Conservation (phyloP, 2,888 invertebrate species). For the Reticulitermes lucifugus region DNA sequence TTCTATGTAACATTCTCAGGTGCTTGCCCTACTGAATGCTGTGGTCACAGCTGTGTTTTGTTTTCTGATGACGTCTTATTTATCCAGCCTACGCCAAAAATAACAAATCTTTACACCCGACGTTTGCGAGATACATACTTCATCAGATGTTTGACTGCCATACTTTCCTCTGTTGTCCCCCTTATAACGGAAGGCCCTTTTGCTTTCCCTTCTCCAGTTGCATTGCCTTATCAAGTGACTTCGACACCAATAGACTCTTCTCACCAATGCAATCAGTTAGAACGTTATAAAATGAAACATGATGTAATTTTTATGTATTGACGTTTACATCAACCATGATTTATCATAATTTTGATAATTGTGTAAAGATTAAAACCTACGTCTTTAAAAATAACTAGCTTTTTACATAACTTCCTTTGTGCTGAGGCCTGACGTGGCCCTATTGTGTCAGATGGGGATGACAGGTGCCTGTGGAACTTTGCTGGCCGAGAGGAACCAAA, state of each 20-base stretch:
- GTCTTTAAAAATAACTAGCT: no score
- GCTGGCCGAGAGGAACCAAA: no score
- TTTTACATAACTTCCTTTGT: no score
- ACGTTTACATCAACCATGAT: no score
- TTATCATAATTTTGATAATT: no score
- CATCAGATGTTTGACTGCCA: neutral
- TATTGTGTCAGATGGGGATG: no score
- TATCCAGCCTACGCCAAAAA: constrained; percentile 22
- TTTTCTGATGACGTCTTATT: constrained; percentile 20
- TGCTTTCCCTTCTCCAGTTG: neutral
- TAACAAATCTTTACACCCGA: neutral
- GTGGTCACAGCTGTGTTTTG: constrained; percentile 26
- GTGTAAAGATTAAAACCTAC: no score
- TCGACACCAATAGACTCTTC: neutral
- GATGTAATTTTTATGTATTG: no score
- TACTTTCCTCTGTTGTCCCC: constrained; percentile 13
- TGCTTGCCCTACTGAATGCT: neutral
- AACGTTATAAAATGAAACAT: no score
- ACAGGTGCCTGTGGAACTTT: no score
- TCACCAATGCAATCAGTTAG: no score
- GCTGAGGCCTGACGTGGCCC: no score
- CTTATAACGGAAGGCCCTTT: neutral
- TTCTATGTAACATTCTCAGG: neutral
- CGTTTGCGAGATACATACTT: neutral
- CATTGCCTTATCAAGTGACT: neutral